These are phyloP conservation scores for Myotis davidii DNA, from an alignment of 2,113 vertebrate genomes.

Conservation along the genomic window DNA sequence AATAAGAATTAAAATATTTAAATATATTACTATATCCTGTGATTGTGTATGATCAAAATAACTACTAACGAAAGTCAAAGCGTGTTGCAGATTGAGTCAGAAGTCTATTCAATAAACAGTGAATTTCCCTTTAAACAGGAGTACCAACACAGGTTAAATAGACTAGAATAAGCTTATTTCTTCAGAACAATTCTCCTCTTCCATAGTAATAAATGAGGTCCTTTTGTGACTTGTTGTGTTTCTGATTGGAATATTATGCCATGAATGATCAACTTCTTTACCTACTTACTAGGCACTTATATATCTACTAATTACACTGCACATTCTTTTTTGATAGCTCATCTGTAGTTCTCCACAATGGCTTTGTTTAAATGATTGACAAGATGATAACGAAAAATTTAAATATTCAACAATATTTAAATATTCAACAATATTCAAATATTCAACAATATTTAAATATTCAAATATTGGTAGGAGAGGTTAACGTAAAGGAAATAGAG, in stretches of 20 bases:
- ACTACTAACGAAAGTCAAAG: not conserved
- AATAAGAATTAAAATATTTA: constrained; percentile 48
- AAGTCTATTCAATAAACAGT: constrained; percentile 32
- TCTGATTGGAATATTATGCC: not conserved
- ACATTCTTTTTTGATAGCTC: not conserved
- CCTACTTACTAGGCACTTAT: not conserved
- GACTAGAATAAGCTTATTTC: not conserved
- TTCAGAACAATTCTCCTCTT: not conserved
- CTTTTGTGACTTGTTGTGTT: not conserved
- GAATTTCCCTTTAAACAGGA: not conserved
- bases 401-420: not conserved
- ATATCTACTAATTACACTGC: not conserved
- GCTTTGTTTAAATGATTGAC: not conserved
- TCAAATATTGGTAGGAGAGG: not conserved
- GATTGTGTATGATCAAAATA: constrained; percentile 31
- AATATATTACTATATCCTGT: not conserved
- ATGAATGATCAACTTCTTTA: not conserved
- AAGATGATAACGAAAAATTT: not conserved
- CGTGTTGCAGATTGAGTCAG: not conserved
- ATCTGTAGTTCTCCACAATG: not conserved
- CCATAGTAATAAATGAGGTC: not conserved
- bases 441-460: not conserved
- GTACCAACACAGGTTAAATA: not conserved
- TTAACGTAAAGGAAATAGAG: not conserved
- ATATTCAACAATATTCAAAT: not conserved